Evolutionary conservation across 2,113 vertebrate genomes (phyloP).

Genomic region (Seriola dumerili): DNA sequence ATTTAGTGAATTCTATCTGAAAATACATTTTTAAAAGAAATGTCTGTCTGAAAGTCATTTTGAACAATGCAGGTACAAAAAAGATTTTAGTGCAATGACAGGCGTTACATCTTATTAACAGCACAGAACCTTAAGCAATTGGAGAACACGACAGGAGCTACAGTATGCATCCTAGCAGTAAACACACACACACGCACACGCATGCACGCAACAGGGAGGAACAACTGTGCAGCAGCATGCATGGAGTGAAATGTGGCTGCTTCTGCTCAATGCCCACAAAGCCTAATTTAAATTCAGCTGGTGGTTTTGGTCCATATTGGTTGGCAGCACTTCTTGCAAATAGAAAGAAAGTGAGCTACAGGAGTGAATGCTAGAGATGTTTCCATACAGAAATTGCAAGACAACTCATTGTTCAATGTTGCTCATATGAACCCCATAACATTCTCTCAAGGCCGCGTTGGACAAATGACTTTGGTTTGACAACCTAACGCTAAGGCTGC

Average conservation of each 20-base stretch:
- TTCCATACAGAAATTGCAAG: neutral
- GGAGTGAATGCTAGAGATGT: neutral
- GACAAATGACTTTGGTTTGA: constrained; percentile 37
- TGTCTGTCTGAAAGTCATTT: no score
- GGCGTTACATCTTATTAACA: neutral
- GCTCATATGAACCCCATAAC: neutral
- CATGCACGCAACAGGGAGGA: neutral
- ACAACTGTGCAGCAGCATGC: neutral
- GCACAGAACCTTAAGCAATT: neutral
- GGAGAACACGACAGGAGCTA: neutral
- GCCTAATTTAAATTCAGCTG: constrained; percentile 36
- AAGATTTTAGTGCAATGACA: no score
- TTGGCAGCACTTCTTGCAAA: neutral
- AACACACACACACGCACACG: neutral
- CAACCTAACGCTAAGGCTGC: constrained; percentile 27
- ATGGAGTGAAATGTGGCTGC: constrained; percentile 8
- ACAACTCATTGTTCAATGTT: neutral
- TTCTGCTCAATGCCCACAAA: neutral
- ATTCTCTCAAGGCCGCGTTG: neutral
- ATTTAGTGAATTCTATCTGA: no score
- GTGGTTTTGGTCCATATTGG: constrained; percentile 20
- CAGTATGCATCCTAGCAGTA: neutral
- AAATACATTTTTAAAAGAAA: no score
- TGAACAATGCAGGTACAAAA: no score
- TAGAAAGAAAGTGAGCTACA: neutral